Base-by-base conservation (phyloP, 2,113 vertebrate genomes). In the Corythaeola cristata region DNA sequence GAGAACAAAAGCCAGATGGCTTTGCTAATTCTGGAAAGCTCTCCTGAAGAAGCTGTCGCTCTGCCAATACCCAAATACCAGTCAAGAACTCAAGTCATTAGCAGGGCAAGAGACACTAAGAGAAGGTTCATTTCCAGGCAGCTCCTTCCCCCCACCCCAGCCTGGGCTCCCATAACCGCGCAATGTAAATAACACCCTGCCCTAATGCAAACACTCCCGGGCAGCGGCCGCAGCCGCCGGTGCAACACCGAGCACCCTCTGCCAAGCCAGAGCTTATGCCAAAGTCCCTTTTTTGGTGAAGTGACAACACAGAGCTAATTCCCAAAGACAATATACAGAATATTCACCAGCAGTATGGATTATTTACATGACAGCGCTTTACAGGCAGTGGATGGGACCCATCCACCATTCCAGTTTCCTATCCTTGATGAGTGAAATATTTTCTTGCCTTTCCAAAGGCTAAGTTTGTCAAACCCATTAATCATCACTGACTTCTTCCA, bases 1-100 rank as follows among this genome's bases (percentile, higher is more conserved):
- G 30, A 67, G 56, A 85, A 82, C 81, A 95, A 93, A 94, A 94
- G 91, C 96, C 94, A 97, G 94, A 93, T 90, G 94, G 96, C 73
- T 93, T 71, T 92, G 80, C 88, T 95, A 95, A 94, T 91, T 94
- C 52, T 89, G 92, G 88, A 89, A 53, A 58, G 30, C 92, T 73
- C 80, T 88, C 62, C 90, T 44, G 68, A 69, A 94, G 93, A 4
- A 79, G 64, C 83, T 86, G 80, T 78, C 2, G 0, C 83, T 39
- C 59, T 93, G 94, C 95, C 96, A 96, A 72, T 30, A 87, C 73
- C 83, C 90, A 75, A 94, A 93, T 2, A 63, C 44, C 80, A 78
- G 11, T 21, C 80, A 82, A 93, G 89, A 76, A 41, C 89, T 78
- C 19, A 1, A 27, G 77, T 35, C 35, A 22, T 81, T 8, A 93